A percentile compares a stretch with the other conserved stretches of the same genome.
phyloP scores from a whole-genome alignment of 2,888 invertebrate genomes.

The Cheilosia variabilis region DNA sequence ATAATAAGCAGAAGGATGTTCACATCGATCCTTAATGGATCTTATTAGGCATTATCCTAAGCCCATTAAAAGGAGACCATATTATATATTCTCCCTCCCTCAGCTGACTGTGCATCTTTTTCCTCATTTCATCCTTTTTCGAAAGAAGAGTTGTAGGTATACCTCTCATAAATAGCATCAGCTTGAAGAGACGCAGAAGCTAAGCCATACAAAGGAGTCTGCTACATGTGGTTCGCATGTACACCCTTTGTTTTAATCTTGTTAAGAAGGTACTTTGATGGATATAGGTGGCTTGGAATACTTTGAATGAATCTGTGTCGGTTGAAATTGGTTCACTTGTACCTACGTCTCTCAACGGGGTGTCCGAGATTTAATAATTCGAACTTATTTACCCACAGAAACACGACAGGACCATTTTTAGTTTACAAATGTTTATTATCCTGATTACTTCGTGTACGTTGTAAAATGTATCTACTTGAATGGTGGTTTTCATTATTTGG shows the following conservation, averaged over 20 bases:
- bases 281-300: background rate
- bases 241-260: constrained; percentile 63
- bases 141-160: background rate
- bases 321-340: constrained; percentile 20
- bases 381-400: constrained; percentile 19
- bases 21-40: constrained; percentile 59
- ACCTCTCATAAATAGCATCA: constrained; percentile 25
- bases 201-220: background rate
- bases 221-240: background rate
- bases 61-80: constrained; percentile 70
- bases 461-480: background rate
- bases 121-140: constrained; percentile 9
- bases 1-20: constrained; percentile 32
- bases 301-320: constrained; percentile 33
- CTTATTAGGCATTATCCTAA: constrained; percentile 71
- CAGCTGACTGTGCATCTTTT: constrained; percentile 6
- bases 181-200: constrained; percentile 2
- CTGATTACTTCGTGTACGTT: constrained; percentile 18
- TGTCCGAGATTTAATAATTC: constrained; percentile 40
- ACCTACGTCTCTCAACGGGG: constrained; percentile 19
- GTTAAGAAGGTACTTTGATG: constrained; percentile 29
- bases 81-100: constrained; percentile 47
- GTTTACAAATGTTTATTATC: constrained; percentile 68
- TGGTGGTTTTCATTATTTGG: constrained; percentile 4
- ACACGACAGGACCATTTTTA: background rate